A percentile compares a stretch with the other conserved stretches of the same genome.
Conservation (phyloP, 2,113 vertebrate genomes). For the Calidris pugnax region DNA sequence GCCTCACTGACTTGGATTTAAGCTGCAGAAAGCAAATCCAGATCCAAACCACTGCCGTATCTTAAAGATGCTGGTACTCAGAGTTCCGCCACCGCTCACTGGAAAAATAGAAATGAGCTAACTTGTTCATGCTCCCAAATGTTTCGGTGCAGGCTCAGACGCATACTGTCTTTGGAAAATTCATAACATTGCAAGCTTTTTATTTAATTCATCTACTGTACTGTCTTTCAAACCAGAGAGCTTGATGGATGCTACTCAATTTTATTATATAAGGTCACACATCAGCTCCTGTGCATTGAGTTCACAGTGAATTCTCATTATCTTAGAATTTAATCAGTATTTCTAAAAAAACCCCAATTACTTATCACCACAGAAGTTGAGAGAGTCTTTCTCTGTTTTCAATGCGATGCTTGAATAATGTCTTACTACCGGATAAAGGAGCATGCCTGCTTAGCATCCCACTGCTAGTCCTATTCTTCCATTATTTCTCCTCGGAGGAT, state of each 20-base stretch:
- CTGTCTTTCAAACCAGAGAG: background rate
- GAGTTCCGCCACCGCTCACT: background rate
- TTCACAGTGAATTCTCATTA: background rate
- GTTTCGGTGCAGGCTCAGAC: background rate
- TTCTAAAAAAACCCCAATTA: background rate
- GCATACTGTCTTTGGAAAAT: background rate
- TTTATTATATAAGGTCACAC: background rate
- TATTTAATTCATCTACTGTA: background rate
- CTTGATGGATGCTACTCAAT: background rate
- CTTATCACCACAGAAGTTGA: background rate
- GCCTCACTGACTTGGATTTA: background rate
- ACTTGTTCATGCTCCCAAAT: background rate
- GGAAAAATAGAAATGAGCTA: background rate
- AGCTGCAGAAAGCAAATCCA: background rate
- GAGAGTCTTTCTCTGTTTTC: background rate
- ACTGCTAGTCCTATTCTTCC: background rate
- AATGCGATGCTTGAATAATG: background rate
- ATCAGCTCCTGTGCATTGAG: background rate
- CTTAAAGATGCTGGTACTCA: background rate
- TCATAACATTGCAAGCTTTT: constrained; percentile 14
- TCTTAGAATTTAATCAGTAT: background rate
- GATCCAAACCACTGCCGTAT: background rate
- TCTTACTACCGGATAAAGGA: background rate
- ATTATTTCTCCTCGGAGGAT: background rate
- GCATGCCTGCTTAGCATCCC: background rate